Base-by-base conservation (phyloP, 2,888 invertebrate genomes). In the Nasonovia ribisnigri region DNA sequence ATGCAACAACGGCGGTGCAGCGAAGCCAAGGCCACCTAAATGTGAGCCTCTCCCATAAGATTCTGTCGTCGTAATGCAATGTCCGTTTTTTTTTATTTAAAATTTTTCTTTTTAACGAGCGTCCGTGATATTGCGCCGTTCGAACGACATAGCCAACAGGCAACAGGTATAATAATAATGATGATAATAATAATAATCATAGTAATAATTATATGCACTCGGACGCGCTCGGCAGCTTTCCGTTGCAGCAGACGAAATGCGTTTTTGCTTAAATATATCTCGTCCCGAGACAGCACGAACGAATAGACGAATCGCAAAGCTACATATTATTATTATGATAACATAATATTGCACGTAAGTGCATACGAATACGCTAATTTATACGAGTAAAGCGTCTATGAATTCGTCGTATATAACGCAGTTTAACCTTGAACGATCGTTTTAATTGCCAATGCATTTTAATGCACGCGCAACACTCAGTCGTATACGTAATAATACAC, bases 381-480 rank as follows among this genome's bases (percentile, higher is more conserved):
- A 90, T 77, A 13, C 48, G 77, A n/a, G 11, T 36, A 46, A 57
- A 46, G 11, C 67, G 90, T 90, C 77, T 90, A 36, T 11, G 77
- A 36, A 48, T 77, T 48, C 29, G 46, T 26, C 24, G 29, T 24
- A n/a, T n/a, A n/a, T n/a, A 24, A 26, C 29, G 24, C 57, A 57
- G 8, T 60, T 89, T 60, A 60, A 90, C 90, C 90, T 90, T 90
- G 90, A 26, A 90, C 48, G 77, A 36, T 48, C 26, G 13, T 90
- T 90, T 90, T 90, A 43, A 77, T 90, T 90, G 48, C 90, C 90
- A 90, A 51, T 77, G 77, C 90, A 90, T 48, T 77, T 89, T 29
- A 46, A 46, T 60, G n/a, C 43, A 43, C 60, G 57, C 43, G n/a
- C 86, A n/a, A n/a, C 86, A 29, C n/a, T 43, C 46, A 29, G 26